Base-by-base conservation (phyloP, 2,888 invertebrate species). In the Sesia apiformis region DNA sequence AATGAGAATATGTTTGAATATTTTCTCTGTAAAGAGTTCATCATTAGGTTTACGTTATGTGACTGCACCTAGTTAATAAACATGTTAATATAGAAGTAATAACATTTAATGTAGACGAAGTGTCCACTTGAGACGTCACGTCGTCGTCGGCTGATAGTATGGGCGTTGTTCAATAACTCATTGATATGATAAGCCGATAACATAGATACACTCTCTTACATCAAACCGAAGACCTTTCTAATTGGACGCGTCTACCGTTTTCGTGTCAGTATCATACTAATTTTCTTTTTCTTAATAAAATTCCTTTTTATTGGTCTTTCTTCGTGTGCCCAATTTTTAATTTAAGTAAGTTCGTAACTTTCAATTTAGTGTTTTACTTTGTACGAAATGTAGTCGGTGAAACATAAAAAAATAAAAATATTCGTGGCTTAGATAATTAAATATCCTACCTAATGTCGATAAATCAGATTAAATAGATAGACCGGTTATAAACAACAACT, bases 151-250 rank as follows among this genome's bases (percentile, higher is more conserved):
- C 64, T 73, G 72, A 58, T 57, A 55, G 60, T 58, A 60, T 63
- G 63, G 62, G 58, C 63, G 58, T 63, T 66, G 60, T 61, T 61
- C 61, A 68, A 63, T 56, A 49, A 54, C 54, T 56, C 55, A 52
- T 58, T 49, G 43, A 61, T 62, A 60, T 59, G 73, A 72, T 72
- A 69, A 66, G 59, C 57, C 55, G 70, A 73, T 70, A 69, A 63
- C 40, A 52, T 5, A 7, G 23, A 7, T 39, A 23, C 8, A 46
- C 46, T 46, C n/a, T 46, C 46, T 8, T 8, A 46, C 46, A 46
- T 46, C 46, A 46, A 46, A 46, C 46, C 23, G 46, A n/a, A 5
- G n/a, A 46, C 7, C 46, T 46, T 46, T 46, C 46, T 23, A 46
- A 8, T 46, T 46, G 46, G 46, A 46, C 46, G 46, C 1, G 46